Conservation (phyloP, 2,113 vertebrate species). For the Patagioenas fasciata region DNA sequence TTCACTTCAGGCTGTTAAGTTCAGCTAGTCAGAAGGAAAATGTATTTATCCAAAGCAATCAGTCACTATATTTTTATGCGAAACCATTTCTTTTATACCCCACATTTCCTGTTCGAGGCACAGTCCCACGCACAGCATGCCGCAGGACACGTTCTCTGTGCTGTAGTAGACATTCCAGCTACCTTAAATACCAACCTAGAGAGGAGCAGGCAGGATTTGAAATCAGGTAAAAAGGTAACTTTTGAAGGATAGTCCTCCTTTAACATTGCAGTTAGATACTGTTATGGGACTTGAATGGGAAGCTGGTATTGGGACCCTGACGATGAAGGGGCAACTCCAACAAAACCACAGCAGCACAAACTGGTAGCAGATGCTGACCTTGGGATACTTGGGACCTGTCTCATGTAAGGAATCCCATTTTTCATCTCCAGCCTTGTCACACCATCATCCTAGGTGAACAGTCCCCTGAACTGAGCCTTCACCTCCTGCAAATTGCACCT, state of each 20-base stretch:
- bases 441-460: not conserved
- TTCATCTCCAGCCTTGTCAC: not conserved
- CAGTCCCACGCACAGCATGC: not conserved
- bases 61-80: not conserved
- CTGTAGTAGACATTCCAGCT: not conserved
- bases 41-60: not conserved
- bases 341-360: slow-evolving; percentile 23
- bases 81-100: not conserved
- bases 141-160: not conserved
- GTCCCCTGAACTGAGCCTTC: slow-evolving; percentile 29
- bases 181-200: not conserved
- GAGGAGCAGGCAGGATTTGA: not conserved
- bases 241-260: slow-evolving; percentile 2
- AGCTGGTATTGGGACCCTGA: not conserved
- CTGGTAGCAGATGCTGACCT: not conserved
- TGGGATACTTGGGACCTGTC: not conserved
- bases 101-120: not conserved
- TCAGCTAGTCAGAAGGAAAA: slow-evolving; percentile 16
- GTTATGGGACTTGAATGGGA: not conserved
- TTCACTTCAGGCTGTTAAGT: not conserved
- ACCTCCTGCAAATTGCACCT: not conserved
- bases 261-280: not conserved
- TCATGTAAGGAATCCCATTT: not conserved
- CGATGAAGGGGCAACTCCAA: not conserved
- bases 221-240: not conserved